phyloP scores from a whole-genome alignment of 92 coral and sea anemone genomes.

The Virgularia gustaviana region DNA sequence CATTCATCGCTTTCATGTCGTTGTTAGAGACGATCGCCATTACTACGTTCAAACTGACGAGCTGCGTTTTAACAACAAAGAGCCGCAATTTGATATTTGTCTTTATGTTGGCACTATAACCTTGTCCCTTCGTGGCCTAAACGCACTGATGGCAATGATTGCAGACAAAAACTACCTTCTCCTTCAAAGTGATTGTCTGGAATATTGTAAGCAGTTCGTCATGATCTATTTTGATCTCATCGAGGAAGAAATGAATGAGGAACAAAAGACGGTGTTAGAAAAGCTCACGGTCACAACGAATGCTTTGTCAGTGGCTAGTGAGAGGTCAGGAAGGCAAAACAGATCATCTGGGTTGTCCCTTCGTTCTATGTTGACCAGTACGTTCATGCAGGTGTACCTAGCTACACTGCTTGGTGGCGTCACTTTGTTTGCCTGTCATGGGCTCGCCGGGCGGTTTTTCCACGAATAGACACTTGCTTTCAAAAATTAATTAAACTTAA shows the following conservation, averaged over 20 bases:
- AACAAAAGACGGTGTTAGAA: conserved; percentile 47
- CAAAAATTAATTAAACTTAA: too few relatives aligned
- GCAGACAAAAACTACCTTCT: conserved; percentile 57
- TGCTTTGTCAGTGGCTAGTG: conserved; percentile 60
- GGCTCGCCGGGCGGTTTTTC: not conserved
- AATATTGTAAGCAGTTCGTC: conserved; percentile 57
- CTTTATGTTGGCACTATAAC: conserved; percentile 59
- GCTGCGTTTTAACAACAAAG: conserved; percentile 36
- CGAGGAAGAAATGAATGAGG: conserved; percentile 49
- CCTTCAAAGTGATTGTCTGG: conserved; percentile 60
- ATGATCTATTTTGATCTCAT: conserved; percentile 53
- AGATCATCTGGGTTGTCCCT: conserved; percentile 56
- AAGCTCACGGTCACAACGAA: conserved; percentile 60
- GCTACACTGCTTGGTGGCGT: conserved; percentile 49
- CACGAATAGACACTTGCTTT: not conserved
- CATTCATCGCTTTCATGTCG: conserved; percentile 56
- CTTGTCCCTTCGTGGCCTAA: conserved; percentile 50
- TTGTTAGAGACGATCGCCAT: conserved; percentile 37
- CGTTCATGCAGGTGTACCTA: conserved; percentile 49
- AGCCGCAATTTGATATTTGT: conserved; percentile 55
- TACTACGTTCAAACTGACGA: conserved; percentile 56
- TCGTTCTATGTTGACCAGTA: conserved; percentile 43
- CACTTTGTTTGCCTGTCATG: conserved; percentile 43
- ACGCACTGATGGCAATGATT: conserved; percentile 55
- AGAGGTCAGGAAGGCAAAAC: conserved; percentile 55